Base-by-base conservation (phyloP, 1,140 invertebrate species). In the Drosophila bipectinata region DNA sequence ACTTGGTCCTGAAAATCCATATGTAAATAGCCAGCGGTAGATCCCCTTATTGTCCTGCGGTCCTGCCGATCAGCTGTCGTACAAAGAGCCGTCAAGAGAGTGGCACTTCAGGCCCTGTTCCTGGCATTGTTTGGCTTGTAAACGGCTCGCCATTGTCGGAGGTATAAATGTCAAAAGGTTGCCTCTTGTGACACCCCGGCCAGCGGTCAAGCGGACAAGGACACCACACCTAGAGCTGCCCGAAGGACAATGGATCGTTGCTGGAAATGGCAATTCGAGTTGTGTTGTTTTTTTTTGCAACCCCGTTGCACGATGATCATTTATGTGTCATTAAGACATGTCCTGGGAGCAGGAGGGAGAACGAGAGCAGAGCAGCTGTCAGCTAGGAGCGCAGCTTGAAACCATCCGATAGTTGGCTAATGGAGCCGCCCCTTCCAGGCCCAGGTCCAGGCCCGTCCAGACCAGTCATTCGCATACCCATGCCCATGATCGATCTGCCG, bases 161-260 rank as follows among this genome's bases (percentile, higher is more conserved):
- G 79, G 71, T 77, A 82, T 88, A 60, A 82, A 88, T 87, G 83
- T 79, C 83, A 87, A 87, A 83, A 88, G 83, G 83, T 79, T 78
- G 79, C 72, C 45, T 72, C 67, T 39, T 68, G 48, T 76, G 83
- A 79, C 82, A 87, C 82, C 67, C 78, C 59, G 44, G 81, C 53
- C 74, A 78, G 81, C 59, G 81, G 81, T 80, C 80, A 84, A 67
- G 67, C 80, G 48, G 72, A 52, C 34, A 56, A 72, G 34, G 37
- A 69, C 62, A 72, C 67, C 37, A 28, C n/a, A 45, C 14, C 18
- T 59, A 56, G 51, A 41, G 9, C 47, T 10, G 48, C 7, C 14
- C 12, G 45, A 47, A 28, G 72, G 41, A 72, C 52, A 67, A 52
- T 56, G 59, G 45, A 44, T 37, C 39, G 14, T 41, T 3, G 12